Conservation (phyloP, 2,797 vertebrate species). For the Lagocephalus sceleratus region DNA sequence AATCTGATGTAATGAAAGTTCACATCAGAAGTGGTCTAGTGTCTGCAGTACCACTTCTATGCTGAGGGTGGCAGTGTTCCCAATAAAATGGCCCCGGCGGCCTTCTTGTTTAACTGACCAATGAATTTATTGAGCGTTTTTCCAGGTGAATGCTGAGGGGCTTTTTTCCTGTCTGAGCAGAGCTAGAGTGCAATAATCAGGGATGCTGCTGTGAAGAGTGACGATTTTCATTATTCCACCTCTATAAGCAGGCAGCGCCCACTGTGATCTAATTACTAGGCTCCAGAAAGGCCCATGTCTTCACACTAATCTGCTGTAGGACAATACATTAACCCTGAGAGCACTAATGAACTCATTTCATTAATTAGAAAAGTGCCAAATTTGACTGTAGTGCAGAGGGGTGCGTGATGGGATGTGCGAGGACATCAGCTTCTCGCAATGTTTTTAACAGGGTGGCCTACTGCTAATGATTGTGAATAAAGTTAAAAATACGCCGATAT, state of each 20-base stretch:
- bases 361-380: constrained; percentile 63
- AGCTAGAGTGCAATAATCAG: constrained; percentile 44
- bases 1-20: no score
- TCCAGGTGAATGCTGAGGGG: constrained; percentile 48
- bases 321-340: constrained; percentile 67
- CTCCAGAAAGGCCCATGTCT: constrained; percentile 40
- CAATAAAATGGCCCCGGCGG: background rate
- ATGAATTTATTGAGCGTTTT: constrained; percentile 18
- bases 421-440: constrained; percentile 35
- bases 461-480: no score
- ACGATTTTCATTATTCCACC: constrained; percentile 62
- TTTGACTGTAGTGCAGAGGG: constrained; percentile 28
- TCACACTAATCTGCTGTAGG: constrained; percentile 60
- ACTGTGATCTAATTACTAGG: constrained; percentile 70
- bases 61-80: constrained; percentile 50
- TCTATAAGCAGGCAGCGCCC: constrained; percentile 51
- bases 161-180: constrained; percentile 36
- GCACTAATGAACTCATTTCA: constrained; percentile 63
- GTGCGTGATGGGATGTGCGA: constrained; percentile 20
- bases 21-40: background rate
- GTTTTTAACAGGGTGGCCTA: no score
- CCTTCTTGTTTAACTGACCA: no score
- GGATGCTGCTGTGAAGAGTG: constrained; percentile 53
- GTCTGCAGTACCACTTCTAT: constrained; percentile 20
- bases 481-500: background rate